Conservation (phyloP, 2,888 invertebrate species). For the Eurytoma californica region DNA sequence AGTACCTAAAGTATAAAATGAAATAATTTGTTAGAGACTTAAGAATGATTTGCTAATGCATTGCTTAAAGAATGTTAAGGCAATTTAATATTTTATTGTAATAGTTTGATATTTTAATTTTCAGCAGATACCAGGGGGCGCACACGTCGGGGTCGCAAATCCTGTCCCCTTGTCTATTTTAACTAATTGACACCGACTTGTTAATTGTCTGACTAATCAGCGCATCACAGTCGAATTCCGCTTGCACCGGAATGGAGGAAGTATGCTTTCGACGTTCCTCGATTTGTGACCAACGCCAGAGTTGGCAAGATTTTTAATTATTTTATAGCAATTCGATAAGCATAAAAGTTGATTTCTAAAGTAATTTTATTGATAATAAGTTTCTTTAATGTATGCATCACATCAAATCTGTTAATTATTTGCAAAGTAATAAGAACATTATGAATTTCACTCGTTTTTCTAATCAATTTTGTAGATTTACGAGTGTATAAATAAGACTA, state of each 20-base stretch:
- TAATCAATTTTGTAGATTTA: slow-evolving; percentile 57
- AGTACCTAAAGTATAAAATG: too few species aligned
- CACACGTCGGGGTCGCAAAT: slow-evolving; percentile 70
- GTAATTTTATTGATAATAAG: slow-evolving; percentile 53
- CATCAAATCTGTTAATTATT: slow-evolving; percentile 47
- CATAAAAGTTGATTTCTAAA: slow-evolving; percentile 50
- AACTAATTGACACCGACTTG: slow-evolving; percentile 71
- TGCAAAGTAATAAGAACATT: slow-evolving; percentile 41
- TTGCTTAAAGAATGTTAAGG: too few species aligned
- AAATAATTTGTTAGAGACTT: too few species aligned
- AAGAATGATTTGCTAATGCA: too few species aligned
- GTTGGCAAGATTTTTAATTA: slow-evolving; percentile 51
- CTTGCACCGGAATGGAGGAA: slow-evolving; percentile 51
- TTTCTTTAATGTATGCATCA: slow-evolving; percentile 48
- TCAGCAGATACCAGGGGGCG: slow-evolving; percentile 69
- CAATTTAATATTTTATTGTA: too few species aligned
- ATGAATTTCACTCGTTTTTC: slow-evolving; percentile 48
- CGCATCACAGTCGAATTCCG: slow-evolving; percentile 59
- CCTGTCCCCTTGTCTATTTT: slow-evolving; percentile 71
- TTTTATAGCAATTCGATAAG: slow-evolving; percentile 50
- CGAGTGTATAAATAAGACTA: slow-evolving; percentile 49
- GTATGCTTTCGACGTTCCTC: slow-evolving; percentile 51
- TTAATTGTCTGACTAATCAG: slow-evolving; percentile 69
- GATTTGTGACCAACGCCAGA: slow-evolving; percentile 35
- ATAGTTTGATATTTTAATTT: slow-evolving; percentile 52